These are phyloP conservation scores for Cephonodes hylas DNA, from an alignment of 2,888 invertebrate species.

Conservation along the genomic window DNA sequence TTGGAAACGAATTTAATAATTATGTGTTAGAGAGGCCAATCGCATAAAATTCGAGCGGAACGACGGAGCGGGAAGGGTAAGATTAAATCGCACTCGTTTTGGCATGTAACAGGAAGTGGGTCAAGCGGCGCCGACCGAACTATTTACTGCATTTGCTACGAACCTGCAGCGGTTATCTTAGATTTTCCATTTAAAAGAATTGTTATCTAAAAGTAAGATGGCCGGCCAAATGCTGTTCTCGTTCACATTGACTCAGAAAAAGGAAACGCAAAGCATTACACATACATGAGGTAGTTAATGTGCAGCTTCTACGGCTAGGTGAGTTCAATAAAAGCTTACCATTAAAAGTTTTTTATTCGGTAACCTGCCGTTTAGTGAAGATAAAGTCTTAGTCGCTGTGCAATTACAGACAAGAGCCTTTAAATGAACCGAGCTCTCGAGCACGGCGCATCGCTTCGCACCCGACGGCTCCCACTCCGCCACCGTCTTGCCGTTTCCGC, in stretches of 20 bases:
- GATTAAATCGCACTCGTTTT: constrained; percentile 79
- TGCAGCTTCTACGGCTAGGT: constrained; percentile 25
- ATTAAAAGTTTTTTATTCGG: constrained; percentile 74
- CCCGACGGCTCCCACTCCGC: constrained; percentile 63
- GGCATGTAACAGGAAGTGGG: constrained; percentile 79
- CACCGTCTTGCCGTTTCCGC: constrained; percentile 50
- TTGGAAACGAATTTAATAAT: constrained; percentile 44
- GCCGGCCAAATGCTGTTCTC: background rate
- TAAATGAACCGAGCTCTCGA: constrained; percentile 79
- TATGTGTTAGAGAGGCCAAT: constrained; percentile 71
- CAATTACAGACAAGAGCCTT: constrained; percentile 80
- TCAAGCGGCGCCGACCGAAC: constrained; percentile 74
- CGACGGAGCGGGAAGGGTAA: constrained; percentile 67
- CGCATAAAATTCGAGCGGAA: constrained; percentile 71
- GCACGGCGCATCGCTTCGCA: constrained; percentile 77
- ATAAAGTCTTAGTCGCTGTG: constrained; percentile 75
- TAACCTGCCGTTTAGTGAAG: constrained; percentile 62
- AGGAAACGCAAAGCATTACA: background rate
- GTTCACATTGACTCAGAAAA: background rate
- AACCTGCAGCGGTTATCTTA: constrained; percentile 68
- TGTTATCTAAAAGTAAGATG: background rate
- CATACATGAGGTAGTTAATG: background rate
- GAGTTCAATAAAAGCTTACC: constrained; percentile 58
- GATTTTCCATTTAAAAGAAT: constrained; percentile 37
- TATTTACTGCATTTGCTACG: constrained; percentile 76